Evolutionary conservation across 2,888 invertebrate genomes (phyloP).

Genomic region (Aquatica leii): DNA sequence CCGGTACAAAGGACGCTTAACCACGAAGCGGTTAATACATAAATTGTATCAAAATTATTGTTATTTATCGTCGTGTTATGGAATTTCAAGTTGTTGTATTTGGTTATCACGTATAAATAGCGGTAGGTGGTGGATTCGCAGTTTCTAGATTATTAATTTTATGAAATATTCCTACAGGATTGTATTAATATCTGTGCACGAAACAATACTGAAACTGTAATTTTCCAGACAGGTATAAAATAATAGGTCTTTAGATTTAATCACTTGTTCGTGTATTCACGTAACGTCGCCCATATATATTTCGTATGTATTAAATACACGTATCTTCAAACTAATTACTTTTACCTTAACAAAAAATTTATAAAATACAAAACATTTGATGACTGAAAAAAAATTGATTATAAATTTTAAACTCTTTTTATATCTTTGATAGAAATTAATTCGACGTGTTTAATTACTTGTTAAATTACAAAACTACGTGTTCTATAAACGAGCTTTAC

Average conservation of each 20-base stretch:
- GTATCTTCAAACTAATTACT: too few species aligned
- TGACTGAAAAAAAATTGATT: too few species aligned
- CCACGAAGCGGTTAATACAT: conserved; percentile 28
- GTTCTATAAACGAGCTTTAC: too few species aligned
- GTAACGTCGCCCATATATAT: too few species aligned
- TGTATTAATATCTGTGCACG: conserved; percentile 6
- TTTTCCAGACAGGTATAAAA: conserved; percentile 19
- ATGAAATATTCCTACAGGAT: conserved; percentile 8
- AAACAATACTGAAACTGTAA: conserved; percentile 12
- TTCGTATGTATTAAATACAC: too few species aligned
- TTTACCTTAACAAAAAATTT: too few species aligned
- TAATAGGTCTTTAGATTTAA: conserved; percentile 19
- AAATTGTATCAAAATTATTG: conserved; percentile 29
- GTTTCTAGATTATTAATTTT: conserved; percentile 22
- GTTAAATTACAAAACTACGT: too few species aligned
- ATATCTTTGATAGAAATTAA: too few species aligned
- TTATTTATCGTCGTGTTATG: conserved; percentile 27
- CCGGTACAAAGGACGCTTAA: conserved; percentile 35
- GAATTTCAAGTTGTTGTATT: conserved; percentile 16
- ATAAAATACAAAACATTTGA: too few species aligned
- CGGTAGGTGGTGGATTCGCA: conserved; percentile 1
- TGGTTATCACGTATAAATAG: conserved; percentile 5
- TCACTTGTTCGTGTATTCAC: conserved; percentile 3
- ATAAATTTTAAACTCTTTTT: too few species aligned
- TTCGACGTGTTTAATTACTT: too few species aligned